Conservation (phyloP, 1,140 invertebrate genomes). For the Ridgeia piscesae region DNA sequence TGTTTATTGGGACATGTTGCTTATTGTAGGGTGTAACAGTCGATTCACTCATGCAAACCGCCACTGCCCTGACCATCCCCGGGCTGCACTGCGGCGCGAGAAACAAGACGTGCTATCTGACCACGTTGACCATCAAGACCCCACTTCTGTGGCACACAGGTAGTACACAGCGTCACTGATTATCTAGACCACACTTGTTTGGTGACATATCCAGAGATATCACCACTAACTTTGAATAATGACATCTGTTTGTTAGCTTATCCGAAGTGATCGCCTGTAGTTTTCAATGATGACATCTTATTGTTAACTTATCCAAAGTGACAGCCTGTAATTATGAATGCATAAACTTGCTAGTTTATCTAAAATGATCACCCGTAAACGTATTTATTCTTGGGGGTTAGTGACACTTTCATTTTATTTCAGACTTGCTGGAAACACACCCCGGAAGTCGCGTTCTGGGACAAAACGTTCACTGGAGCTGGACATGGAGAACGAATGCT, state of each 20-base stretch:
- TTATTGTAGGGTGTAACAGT: conserved; percentile 60
- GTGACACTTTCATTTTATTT: not conserved
- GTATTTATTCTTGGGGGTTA: conserved; percentile 32
- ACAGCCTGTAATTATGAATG: too few species aligned
- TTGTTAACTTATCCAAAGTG: not conserved
- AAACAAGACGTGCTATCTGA: not conserved
- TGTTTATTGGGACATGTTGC: not conserved
- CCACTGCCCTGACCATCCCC: conserved; percentile 65
- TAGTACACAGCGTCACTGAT: not conserved
- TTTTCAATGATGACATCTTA: not conserved
- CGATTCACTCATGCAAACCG: conserved; percentile 81
- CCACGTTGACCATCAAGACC: conserved; percentile 58
- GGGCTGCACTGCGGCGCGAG: conserved; percentile 37
- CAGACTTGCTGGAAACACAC: not conserved
- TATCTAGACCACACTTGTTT: not conserved
- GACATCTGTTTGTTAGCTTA: not conserved
- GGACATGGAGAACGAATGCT: conserved; percentile 7
- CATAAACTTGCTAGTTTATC: too few species aligned
- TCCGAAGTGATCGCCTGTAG: not conserved
- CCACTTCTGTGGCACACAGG: conserved; percentile 40
- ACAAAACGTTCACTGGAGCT: conserved; percentile 57
- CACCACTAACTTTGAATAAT: too few species aligned
- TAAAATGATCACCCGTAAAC: too few species aligned
- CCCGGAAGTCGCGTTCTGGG: conserved; percentile 38
- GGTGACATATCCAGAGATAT: too few species aligned